Base-by-base conservation (phyloP, 2,797 vertebrate species). In the Streptopelia turtur region DNA sequence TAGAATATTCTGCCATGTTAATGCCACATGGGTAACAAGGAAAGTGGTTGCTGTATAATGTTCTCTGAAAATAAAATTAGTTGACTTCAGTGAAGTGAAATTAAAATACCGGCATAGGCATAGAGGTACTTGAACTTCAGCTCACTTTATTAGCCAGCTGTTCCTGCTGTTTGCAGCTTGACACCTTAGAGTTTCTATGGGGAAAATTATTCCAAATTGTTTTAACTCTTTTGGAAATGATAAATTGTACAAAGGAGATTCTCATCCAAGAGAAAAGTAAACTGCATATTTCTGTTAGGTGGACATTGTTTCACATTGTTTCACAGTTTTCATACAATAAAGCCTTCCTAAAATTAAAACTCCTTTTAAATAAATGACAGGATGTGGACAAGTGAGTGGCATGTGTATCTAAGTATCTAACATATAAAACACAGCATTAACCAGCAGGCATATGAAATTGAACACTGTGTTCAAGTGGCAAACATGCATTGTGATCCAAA, bases 41-140 rank as follows among this genome's bases (percentile, higher is more conserved):
- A 61, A 60, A 90, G 8, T 33, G 41, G 41, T 81, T 74, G 17
- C 71, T 76, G 43, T 65, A 53, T 68, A 85, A 83, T 10, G 10
- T 71, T 82, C 57, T 85, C 47, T 89, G 68, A 88, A 96, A 91
- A 92, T 72, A 88, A 78, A 65, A 93, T 61, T 25, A 70, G 13
- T 88, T 90, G 53, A 31, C 55, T 89, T 89, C 70, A 79, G 47
- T 70, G 56, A 83, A 18, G 56, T 79, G 55, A 90, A 96, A 96
- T 89, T 77, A 89, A 95, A 96, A 74, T 20, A 43, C 11, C 55
- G 41, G 28, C n/a, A 28, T 25, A 71, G 28, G 8, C 72, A 71
- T 1, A 78, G 22, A 66, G 21, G 68, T 57, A 87, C 69, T 69
- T 78, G 59, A 94, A 87, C 56, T 72, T 87, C 70, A 60, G 15